A percentile compares a stretch with the other conserved stretches of the same genome.
phyloP scores from a whole-genome alignment of 1,140 invertebrate genomes.

The Hesperophylax magnus region DNA sequence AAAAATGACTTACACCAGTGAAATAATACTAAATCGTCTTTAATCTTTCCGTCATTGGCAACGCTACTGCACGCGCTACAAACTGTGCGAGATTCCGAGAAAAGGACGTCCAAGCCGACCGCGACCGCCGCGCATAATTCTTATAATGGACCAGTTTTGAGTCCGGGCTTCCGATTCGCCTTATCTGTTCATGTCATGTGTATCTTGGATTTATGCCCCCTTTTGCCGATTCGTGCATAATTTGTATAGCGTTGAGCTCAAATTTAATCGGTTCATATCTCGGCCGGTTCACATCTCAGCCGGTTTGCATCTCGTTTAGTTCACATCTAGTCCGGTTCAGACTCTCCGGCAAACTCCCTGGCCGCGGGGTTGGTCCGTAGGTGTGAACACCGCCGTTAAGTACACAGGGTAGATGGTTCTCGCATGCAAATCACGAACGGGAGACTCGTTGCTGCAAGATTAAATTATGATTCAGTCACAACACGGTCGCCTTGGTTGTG shows the following conservation, averaged over 20 bases:
- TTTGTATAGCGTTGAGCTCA: background rate
- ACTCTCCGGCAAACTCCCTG: background rate
- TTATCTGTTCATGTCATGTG: conserved; percentile 22
- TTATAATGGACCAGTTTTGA: background rate
- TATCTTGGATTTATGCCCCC: conserved; percentile 6
- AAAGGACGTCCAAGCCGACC: no score
- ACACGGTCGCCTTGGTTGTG: background rate
- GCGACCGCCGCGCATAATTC: no score
- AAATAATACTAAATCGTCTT: no score
- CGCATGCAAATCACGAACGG: background rate
- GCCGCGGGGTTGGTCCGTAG: background rate
- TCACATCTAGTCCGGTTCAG: no score
- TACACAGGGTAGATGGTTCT: background rate
- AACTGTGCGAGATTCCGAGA: no score
- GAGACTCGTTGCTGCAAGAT: background rate
- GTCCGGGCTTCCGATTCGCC: background rate
- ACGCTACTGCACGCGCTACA: no score
- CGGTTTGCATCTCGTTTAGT: no score
- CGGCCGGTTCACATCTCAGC: no score
- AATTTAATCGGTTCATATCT: no score
- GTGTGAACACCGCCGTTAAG: conserved; percentile 6
- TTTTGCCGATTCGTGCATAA: conserved; percentile 20
- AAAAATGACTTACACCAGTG: no score
- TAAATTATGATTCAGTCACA: conserved; percentile 14
- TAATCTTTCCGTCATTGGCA: no score